Base-by-base conservation (phyloP, 1,140 invertebrate genomes). In the Nomia melanderi region DNA sequence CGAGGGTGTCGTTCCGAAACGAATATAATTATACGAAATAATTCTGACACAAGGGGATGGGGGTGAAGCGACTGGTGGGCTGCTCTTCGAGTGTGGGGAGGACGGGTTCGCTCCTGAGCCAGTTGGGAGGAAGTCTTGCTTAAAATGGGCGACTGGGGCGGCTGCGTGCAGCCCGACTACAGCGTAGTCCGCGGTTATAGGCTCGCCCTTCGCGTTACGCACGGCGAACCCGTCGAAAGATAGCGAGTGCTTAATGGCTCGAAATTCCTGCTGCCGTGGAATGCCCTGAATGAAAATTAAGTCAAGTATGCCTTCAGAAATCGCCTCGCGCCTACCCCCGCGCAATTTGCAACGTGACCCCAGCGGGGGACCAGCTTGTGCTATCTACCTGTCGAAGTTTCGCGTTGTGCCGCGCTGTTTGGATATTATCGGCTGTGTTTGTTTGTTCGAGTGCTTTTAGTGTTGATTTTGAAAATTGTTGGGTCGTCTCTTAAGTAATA, bases 1-100 rank as follows among this genome's bases (percentile, higher is more conserved):
- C 91, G 80, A 79, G 91, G 90, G 90, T 91, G 90, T 92, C 91
- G 90, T 92, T 92, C 87, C 88, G 87, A 91, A 92, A 92, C 90
- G 91, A 92, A 92, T 92, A 92, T 92, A 92, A 92, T 92, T 92
- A 92, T 92, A 91, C 91, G 88, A 87, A 92, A 92, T 92, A 92
- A 92, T 92, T 92, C 88, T 92, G 90, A 91, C 88, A 87, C 86
- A 85, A 79, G 84, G 80, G 54, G 60, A 59, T 57, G 65, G 78
- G 67, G 50, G 57, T 17, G 44, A 70, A 54, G 44, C 72, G 70
- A 50, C 36, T 44, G 66, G 44, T 54, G 71, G 57, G 65, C 39
- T 47, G 54, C 54, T 59, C 11, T 0, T 3, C 11, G 63, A 44
- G 44, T 54, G 60, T 17, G 29, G 62, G 65, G 56, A 56, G 63